Conservation (phyloP, 2,797 vertebrate genomes). For the Cebuella pygmaea region DNA sequence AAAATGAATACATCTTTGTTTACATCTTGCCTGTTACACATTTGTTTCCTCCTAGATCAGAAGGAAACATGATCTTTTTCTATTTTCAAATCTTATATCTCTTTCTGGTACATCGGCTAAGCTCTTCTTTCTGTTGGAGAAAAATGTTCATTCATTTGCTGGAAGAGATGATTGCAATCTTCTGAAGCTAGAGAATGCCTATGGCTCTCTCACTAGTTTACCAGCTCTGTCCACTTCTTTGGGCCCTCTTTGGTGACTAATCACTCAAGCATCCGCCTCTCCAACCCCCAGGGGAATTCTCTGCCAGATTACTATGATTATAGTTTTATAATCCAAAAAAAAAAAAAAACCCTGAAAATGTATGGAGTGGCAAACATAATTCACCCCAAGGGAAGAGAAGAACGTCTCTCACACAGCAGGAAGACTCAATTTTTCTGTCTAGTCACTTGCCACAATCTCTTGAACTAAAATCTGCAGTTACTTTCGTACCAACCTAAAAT, state of each 20-base stretch:
- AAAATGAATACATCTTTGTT: neutral
- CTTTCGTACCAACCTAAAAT: neutral
- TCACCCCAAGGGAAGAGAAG: conserved; percentile 9
- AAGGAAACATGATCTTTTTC: neutral
- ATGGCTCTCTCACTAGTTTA: neutral
- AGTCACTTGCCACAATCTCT: neutral
- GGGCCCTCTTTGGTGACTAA: conserved; percentile 32
- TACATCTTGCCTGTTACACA: neutral
- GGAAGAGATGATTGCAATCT: neutral
- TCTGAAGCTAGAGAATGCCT: neutral
- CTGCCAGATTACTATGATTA: neutral
- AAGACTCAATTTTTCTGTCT: conserved; percentile 32
- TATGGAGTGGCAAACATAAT: conserved; percentile 40
- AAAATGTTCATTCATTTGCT: conserved; percentile 38
- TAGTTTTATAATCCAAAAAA: conserved; percentile 34
- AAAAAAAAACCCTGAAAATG: neutral
- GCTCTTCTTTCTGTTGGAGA: neutral
- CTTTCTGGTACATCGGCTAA: neutral
- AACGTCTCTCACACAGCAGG: neutral
- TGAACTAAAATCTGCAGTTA: neutral
- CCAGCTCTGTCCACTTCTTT: conserved; percentile 24
- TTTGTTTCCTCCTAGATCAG: neutral
- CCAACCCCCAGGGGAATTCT: neutral
- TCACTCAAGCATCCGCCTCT: neutral
- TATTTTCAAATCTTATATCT: neutral